Evolutionary conservation across 2,113 vertebrate genomes (phyloP).

Genomic region (Chaetops frenatus): DNA sequence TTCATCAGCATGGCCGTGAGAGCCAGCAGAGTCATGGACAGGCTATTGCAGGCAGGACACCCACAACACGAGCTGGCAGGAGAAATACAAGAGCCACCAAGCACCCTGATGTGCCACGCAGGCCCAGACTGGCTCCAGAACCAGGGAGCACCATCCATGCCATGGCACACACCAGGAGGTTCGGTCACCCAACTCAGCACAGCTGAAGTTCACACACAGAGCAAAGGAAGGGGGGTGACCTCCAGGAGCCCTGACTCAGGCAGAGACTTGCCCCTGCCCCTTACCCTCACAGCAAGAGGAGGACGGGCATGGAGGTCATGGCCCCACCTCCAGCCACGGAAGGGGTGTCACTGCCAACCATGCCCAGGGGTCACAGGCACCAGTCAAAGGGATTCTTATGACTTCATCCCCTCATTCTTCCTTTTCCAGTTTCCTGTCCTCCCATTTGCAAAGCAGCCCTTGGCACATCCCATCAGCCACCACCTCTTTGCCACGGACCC

Average conservation of each 20-base stretch:
- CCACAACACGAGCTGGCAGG: not conserved
- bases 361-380: not conserved
- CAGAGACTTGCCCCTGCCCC: not conserved
- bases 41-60: not conserved
- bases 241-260: accelerated
- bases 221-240: not conserved
- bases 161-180: not conserved
- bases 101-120: accelerated
- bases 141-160: not conserved
- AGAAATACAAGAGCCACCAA: not conserved
- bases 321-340: not conserved
- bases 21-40: accelerated
- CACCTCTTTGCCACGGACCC: not conserved
- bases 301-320: not conserved
- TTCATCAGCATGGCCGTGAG: accelerated
- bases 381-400: not conserved
- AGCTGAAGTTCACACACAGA: accelerated
- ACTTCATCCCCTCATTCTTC: not conserved
- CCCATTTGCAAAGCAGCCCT: not conserved
- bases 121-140: not conserved
- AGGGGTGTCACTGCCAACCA: not conserved
- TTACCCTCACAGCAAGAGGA: not conserved
- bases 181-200: not conserved
- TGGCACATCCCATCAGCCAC: not conserved
- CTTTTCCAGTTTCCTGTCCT: not conserved